Base-by-base conservation (phyloP, 37 sponge, comb jelly and placozoan genomes). In the Tethya wilhelma region DNA sequence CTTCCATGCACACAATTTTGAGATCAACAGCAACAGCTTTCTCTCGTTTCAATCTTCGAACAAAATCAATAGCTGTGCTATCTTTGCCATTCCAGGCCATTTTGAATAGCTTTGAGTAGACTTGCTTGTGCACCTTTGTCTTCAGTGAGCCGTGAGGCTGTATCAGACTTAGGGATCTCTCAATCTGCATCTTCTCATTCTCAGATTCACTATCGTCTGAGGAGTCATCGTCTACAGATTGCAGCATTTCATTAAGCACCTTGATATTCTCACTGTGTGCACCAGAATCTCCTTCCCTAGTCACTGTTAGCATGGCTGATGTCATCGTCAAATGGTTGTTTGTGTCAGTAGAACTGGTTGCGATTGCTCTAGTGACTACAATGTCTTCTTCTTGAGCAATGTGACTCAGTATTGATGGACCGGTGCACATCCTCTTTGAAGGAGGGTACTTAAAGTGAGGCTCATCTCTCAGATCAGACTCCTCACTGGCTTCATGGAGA, bases 81-180 rank as follows among this genome's bases (percentile, higher is more conserved):
- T 81, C 81, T 42, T 81, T 20, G 0, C 72, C 81, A 60, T 69
- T 56, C 81, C 81, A 81, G 4, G 81, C 81, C 71, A 70, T 81
- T 59, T 57, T 81, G 71, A 81, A 81, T 33, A 81, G 64, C 22
- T 23, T 39, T 36, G 60, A 62, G 44, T 81, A 81, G 2, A 81
- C 59, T n/a, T n/a, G 30, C 4, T 23, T 19, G 36, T 81, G 69
- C 1, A 17, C 23, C 2, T 30, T 59, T 34, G 36, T 56, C 20
- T 38, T 69, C 22, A 81, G 69, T 28, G 41, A 38, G 31, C 81
- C 81, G 23, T 19, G 26, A 28, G 81, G 81, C 19, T 56, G 26
- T 39, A 81, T 39, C 39, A 81, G 33, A 81, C 68, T 67, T 36
- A 67, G 34, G 7, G 68, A 12, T 60, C 28, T 60, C 7, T 60